A percentile compares a stretch with the other conserved stretches of the same genome.
Evolutionary conservation across 2,113 vertebrate species (phyloP).

Genomic region (Silurus glanis): DNA sequence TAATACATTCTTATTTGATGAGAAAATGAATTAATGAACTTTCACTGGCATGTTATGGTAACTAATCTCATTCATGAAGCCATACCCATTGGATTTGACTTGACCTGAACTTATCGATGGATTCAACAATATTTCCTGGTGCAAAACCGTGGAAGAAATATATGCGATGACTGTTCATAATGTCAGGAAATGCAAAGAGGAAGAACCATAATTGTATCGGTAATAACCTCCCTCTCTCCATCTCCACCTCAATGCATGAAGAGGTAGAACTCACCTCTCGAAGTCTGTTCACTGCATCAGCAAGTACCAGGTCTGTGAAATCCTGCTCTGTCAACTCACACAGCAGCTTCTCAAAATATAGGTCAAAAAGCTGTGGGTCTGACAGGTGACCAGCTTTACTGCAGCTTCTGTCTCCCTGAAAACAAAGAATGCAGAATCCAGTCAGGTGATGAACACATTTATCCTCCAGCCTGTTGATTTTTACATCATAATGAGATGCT

Average conservation of each 20-base stretch:
- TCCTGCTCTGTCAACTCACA: constrained; percentile 78
- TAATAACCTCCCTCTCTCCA: neutral
- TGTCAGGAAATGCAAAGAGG: neutral
- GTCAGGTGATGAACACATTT: neutral
- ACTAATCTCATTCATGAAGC: neutral
- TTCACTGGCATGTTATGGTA: neutral
- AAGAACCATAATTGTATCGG: neutral
- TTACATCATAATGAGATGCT: neutral
- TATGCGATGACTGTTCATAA: neutral
- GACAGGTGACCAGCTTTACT: constrained; percentile 66
- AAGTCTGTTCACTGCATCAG: constrained; percentile 77
- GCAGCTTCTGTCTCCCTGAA: constrained; percentile 66
- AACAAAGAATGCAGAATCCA: neutral
- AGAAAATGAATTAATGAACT: neutral
- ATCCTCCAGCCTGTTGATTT: neutral
- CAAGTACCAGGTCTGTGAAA: constrained; percentile 71
- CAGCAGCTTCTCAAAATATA: constrained; percentile 82
- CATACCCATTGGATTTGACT: neutral
- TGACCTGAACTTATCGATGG: neutral
- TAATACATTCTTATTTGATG: neutral
- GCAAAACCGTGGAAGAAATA: neutral
- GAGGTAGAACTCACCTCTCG: constrained; percentile 68
- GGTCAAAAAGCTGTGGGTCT: constrained; percentile 74
- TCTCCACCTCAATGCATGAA: neutral
- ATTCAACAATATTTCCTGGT: neutral